These are phyloP conservation scores for Mylabris phalerata DNA, from an alignment of 1,140 invertebrate species.

Conservation along the genomic window DNA sequence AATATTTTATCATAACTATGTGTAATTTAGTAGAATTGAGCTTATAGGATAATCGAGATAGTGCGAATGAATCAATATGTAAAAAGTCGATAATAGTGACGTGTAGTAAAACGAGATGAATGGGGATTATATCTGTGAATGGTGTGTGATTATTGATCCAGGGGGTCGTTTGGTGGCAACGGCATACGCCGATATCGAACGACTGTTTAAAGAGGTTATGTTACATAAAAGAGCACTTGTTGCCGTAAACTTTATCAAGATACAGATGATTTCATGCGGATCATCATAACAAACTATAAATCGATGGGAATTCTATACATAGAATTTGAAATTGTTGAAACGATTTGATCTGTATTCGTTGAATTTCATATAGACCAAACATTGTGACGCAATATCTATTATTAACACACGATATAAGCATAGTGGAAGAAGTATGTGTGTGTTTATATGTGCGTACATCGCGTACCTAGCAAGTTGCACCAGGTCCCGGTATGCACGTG, in stretches of 20 bases:
- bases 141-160: slow-evolving; percentile 20
- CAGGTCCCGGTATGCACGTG: slow-evolving; percentile 1
- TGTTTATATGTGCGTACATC: neutral
- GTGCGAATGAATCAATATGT: no score
- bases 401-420: slow-evolving; percentile 11
- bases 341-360: slow-evolving; percentile 5
- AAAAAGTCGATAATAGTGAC: neutral
- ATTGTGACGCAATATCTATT: slow-evolving; percentile 31
- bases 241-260: neutral
- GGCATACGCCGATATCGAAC: slow-evolving; percentile 10
- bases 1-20: no score
- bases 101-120: slow-evolving; percentile 12
- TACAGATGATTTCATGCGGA: no score
- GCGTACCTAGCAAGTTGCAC: neutral
- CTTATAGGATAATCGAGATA: no score
- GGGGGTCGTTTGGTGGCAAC: neutral
- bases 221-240: slow-evolving; percentile 1
- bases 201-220: slow-evolving; percentile 7
- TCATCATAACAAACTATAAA: neutral
- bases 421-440: neutral
- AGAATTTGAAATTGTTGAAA: no score
- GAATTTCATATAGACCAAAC: slow-evolving; percentile 28
- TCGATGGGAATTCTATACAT: neutral
- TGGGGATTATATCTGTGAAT: slow-evolving; percentile 8
- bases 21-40: no score